Conservation (phyloP, 2,888 invertebrate genomes). For the Morpho deidamia region DNA sequence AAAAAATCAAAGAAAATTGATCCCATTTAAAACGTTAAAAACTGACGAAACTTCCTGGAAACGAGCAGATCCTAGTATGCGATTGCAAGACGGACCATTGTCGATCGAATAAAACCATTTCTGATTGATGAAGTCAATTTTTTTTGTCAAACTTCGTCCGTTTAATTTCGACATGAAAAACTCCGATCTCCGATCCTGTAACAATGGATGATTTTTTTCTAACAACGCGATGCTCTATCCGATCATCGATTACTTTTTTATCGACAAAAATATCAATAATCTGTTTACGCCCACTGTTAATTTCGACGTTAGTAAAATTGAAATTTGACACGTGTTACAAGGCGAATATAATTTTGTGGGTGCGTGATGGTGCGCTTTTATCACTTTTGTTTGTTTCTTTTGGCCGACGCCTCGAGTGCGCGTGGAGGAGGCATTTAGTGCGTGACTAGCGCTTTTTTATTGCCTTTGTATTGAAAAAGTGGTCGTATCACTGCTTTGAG, state of each 20-base stretch:
- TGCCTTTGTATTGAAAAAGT: slow-evolving; percentile 72
- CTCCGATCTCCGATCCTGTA: slow-evolving; percentile 50
- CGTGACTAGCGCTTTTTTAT: slow-evolving; percentile 71
- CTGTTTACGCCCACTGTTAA: slow-evolving; percentile 77
- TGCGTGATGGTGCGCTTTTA: slow-evolving; percentile 71
- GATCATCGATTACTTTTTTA: slow-evolving; percentile 77
- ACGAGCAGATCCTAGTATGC: slow-evolving; percentile 51
- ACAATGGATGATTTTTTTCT: slow-evolving; percentile 67
- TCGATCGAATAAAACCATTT: slow-evolving; percentile 65
- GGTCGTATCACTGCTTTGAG: slow-evolving; percentile 38
- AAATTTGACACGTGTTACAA: slow-evolving; percentile 76
- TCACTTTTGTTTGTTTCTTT: slow-evolving; percentile 71
- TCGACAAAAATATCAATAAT: slow-evolving; percentile 74
- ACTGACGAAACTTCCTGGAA: slow-evolving; percentile 57
- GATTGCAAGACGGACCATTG: slow-evolving; percentile 61
- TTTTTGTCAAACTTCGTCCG: slow-evolving; percentile 63
- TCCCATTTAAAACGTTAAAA: slow-evolving; percentile 58
- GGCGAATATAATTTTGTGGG: slow-evolving; percentile 71
- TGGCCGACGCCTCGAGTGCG: slow-evolving; percentile 53
- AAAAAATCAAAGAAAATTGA: slow-evolving; percentile 40
- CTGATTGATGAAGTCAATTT: slow-evolving; percentile 73
- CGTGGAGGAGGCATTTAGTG: slow-evolving; percentile 64
- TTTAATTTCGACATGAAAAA: slow-evolving; percentile 56
- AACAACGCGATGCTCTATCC: slow-evolving; percentile 50
- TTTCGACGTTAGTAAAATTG: slow-evolving; percentile 73